These are phyloP conservation scores for Lucinisca nassula DNA, from an alignment of 2,888 invertebrate genomes.

Conservation along the genomic window DNA sequence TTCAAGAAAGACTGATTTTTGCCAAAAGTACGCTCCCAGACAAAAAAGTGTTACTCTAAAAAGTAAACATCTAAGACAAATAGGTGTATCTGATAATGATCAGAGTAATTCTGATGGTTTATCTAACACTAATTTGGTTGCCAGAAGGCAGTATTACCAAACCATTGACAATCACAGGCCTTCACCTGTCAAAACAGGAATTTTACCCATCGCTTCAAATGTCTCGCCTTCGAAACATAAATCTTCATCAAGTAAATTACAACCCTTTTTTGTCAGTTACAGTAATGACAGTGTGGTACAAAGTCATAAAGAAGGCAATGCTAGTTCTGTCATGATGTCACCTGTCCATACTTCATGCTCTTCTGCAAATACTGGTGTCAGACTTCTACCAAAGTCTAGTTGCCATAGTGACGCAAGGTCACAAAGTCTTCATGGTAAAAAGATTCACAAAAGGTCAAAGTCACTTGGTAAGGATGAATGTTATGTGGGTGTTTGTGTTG, in stretches of 20 bases:
- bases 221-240: not conserved
- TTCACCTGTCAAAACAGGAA: not conserved
- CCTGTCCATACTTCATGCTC: not conserved
- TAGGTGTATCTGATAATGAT: not conserved
- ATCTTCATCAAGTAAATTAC: not conserved
- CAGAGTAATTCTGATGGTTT: not conserved
- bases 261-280: not conserved
- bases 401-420: conserved; percentile 10
- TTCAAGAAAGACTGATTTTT: not conserved
- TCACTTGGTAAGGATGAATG: conserved; percentile 7
- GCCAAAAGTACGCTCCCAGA: conserved; percentile 25
- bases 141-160: conserved; percentile 1
- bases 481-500: not conserved
- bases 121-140: not conserved
- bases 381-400: not conserved
- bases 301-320: not conserved
- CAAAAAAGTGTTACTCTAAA: conserved; percentile 24
- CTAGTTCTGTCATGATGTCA: not conserved
- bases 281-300: not conserved
- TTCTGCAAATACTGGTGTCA: not conserved
- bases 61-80: conserved; percentile 11
- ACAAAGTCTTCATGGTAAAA: conserved; percentile 1
- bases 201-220: not conserved
- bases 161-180: not conserved
- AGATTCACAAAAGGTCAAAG: conserved; percentile 5